Base-by-base conservation (phyloP, 2,113 vertebrate genomes). In the Trichomycterus rosablanca region DNA sequence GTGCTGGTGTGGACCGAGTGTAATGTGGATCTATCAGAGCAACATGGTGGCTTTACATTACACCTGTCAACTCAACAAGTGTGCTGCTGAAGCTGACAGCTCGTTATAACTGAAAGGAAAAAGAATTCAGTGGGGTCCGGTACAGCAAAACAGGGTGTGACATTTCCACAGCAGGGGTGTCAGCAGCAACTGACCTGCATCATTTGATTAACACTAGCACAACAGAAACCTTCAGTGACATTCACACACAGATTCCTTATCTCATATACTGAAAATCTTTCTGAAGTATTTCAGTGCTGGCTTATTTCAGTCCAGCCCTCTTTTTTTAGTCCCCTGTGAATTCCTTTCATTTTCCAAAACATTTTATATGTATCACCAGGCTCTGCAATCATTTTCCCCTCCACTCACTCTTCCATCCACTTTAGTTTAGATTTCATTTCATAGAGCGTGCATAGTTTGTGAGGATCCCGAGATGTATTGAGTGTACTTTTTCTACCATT, bases 41-140 rank as follows among this genome's bases (percentile, higher is more conserved):
- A n/a, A n/a, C n/a, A n/a, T n/a, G n/a, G n/a, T n/a, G n/a, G n/a
- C n/a, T n/a, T n/a, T n/a, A n/a, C n/a, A n/a, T 32, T 51, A 57
- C 66, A 68, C 37, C 61, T 65, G 50, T 63, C 66, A 65, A 22
- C 28, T 61, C 55, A 59, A 68, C 65, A 62, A 28, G 51, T 55
- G 51, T 61, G 42, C n/a, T 34, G 56, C 23, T 62, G 52, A 57
- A 37, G 30, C 26, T 52, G 49, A 43, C 42, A 46, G 58, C 57
- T 19, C 8, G 8, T 54, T 59, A 59, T 52, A 30, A 51, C 62
- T 12, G 22, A 42, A 46, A 55, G 40, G 46, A 16, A 59, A 61
- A 50, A 30, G 32, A 51, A 61, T 40, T 10, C 23, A 24, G 10
- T n/a, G 44, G 44, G 7, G 61, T 40, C 22, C 30, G 40, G 34